Evolutionary conservation across 30 jellyfish, hydroid and myxozoan species (phyloP).

Genomic region (Aurelia aurita): DNA sequence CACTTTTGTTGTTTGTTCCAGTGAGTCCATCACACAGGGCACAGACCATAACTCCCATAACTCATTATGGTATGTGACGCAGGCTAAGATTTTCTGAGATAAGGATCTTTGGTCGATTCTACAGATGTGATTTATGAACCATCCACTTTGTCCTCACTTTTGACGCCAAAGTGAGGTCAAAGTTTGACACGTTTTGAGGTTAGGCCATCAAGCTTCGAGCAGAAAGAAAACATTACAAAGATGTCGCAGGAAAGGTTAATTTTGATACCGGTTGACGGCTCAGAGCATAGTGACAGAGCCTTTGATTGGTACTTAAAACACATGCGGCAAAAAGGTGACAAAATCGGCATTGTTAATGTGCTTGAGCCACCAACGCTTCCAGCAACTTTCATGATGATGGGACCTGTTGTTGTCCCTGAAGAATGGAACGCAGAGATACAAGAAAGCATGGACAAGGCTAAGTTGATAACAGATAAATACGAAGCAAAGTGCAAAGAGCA

Average conservation of each 20-base stretch:
- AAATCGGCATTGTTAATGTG: constrained; percentile 75
- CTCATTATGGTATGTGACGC: no score
- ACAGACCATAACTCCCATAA: no score
- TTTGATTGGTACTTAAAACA: constrained; percentile 72
- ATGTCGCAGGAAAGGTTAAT: constrained; percentile 49
- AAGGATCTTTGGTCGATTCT: no score
- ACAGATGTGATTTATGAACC: no score
- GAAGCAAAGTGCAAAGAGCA: constrained; percentile 57
- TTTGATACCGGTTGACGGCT: constrained; percentile 77
- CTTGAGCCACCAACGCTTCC: constrained; percentile 77
- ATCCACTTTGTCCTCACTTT: no score
- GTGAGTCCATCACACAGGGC: no score
- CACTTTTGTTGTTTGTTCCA: no score
- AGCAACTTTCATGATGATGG: constrained; percentile 81
- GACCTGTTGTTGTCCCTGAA: constrained; percentile 78
- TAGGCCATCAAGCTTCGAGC: no score
- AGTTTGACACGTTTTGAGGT: constrained; percentile 23
- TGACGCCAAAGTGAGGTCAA: constrained; percentile 47
- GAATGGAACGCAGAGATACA: constrained; percentile 83
- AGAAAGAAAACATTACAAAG: neutral
- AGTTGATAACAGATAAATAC: constrained; percentile 41
- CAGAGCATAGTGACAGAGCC: constrained; percentile 85
- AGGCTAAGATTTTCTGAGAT: no score
- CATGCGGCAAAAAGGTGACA: constrained; percentile 69
- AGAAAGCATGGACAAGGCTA: constrained; percentile 70